A percentile compares a stretch with the other conserved stretches of the same genome.
Evolutionary conservation across 1,140 invertebrate genomes (phyloP).

Genomic region (Sarcophaga peregrina): DNA sequence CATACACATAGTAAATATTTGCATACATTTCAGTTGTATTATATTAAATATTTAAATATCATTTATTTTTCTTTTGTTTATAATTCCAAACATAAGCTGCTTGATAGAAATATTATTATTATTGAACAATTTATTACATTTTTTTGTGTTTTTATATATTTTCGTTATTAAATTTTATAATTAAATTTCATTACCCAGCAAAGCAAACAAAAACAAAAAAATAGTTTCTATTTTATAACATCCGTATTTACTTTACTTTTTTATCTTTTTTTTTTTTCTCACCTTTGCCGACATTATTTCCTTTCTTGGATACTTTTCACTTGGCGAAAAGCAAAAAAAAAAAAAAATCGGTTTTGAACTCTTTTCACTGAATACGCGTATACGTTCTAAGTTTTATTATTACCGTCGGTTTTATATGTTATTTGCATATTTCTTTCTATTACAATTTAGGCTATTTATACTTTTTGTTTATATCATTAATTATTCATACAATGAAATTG

Average conservation of each 20-base stretch:
- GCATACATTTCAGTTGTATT: background rate
- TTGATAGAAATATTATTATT: slow-evolving; percentile 3
- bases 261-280: background rate
- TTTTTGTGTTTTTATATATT: background rate
- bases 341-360: background rate
- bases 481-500: background rate
- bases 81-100: background rate
- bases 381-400: background rate
- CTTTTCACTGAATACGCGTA: background rate
- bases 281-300: slow-evolving; percentile 39
- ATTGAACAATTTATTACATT: background rate
- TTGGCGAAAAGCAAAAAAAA: background rate
- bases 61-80: background rate
- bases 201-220: too few relatives aligned
- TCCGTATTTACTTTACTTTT: too few relatives aligned
- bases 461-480: background rate
- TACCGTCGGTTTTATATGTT: background rate
- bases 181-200: too few relatives aligned
- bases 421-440: background rate
- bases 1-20: background rate
- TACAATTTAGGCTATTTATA: background rate
- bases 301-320: slow-evolving; percentile 35
- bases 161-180: too few relatives aligned
- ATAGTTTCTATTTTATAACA: too few relatives aligned
- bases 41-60: background rate